phyloP scores from a whole-genome alignment of 2,797 vertebrate species.

The Myiotriccus ornatus region DNA sequence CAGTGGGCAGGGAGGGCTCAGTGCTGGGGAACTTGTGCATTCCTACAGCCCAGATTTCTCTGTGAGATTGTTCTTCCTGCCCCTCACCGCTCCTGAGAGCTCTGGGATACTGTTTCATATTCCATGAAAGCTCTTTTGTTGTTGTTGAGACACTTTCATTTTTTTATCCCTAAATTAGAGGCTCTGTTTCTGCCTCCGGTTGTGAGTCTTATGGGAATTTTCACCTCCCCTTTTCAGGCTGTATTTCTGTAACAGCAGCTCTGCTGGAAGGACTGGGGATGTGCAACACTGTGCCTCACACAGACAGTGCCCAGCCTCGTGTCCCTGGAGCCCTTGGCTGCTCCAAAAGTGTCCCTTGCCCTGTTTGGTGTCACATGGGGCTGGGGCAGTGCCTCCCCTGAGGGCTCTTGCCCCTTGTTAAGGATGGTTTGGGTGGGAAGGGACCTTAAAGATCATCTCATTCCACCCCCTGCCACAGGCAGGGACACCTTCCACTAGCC shows the following conservation, averaged over 20 bases:
- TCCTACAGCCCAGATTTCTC: background rate
- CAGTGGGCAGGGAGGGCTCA: background rate
- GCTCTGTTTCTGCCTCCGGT: background rate
- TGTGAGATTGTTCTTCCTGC: background rate
- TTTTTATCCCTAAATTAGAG: background rate
- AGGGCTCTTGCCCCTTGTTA: background rate
- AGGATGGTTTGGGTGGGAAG: background rate
- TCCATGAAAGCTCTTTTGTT: slow-evolving; percentile 43
- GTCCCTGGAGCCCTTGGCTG: background rate
- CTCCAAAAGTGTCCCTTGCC: background rate
- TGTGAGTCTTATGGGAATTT: background rate
- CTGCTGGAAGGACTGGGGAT: background rate
- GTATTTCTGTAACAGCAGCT: background rate
- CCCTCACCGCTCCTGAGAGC: background rate
- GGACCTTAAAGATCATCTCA: background rate
- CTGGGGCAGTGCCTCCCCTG: background rate
- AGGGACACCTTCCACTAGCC: background rate
- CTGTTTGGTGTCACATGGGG: background rate
- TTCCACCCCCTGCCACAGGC: background rate
- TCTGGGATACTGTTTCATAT: background rate
- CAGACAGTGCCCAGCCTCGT: background rate
- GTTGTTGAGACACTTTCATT: background rate
- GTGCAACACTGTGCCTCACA: background rate
- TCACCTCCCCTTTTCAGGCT: background rate
- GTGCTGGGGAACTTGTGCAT: background rate